These are phyloP conservation scores for Pipa parva DNA, from an alignment of 2,113 vertebrate species.

Conservation along the genomic window DNA sequence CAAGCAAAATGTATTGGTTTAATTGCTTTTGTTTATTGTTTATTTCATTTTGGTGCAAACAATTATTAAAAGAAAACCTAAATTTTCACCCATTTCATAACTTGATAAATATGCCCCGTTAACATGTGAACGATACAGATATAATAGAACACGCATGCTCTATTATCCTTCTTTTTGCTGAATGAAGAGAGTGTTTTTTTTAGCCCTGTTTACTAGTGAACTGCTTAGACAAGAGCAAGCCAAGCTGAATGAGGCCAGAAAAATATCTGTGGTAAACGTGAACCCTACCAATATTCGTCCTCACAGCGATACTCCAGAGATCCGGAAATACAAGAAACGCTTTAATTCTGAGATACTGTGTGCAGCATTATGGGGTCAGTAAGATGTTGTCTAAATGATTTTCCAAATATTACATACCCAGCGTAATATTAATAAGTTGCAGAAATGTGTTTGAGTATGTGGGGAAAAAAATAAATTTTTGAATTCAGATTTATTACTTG, in stretches of 20 bases:
- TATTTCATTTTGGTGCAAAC: too few relatives aligned
- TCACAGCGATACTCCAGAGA: constrained; percentile 96
- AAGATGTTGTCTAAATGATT: too few relatives aligned
- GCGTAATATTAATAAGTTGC: too few relatives aligned
- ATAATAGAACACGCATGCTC: constrained; percentile 31
- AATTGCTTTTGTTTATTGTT: too few relatives aligned
- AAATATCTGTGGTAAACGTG: constrained; percentile 97
- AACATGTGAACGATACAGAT: too few relatives aligned
- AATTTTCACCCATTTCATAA: too few relatives aligned
- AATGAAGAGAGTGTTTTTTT: constrained; percentile 45
- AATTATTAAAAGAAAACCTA: too few relatives aligned
- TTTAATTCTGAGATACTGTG: constrained; percentile 99
- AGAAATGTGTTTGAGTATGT: too few relatives aligned
- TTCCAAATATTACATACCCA: too few relatives aligned
- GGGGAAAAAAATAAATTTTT: too few relatives aligned
- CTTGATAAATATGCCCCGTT: not conserved
- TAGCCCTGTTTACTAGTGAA: constrained; percentile 86
- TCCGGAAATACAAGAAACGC: constrained; percentile 98
- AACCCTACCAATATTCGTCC: constrained; percentile 98
- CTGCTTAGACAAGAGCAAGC: constrained; percentile 93
- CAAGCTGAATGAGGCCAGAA: constrained; percentile 92
- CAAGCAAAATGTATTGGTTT: too few relatives aligned
- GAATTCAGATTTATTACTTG: too few relatives aligned
- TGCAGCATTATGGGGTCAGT: constrained; percentile 91
- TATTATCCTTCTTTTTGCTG: constrained; percentile 34